Evolutionary conservation across 2,888 invertebrate species (phyloP).

Genomic region (Leistus spinibarbis): DNA sequence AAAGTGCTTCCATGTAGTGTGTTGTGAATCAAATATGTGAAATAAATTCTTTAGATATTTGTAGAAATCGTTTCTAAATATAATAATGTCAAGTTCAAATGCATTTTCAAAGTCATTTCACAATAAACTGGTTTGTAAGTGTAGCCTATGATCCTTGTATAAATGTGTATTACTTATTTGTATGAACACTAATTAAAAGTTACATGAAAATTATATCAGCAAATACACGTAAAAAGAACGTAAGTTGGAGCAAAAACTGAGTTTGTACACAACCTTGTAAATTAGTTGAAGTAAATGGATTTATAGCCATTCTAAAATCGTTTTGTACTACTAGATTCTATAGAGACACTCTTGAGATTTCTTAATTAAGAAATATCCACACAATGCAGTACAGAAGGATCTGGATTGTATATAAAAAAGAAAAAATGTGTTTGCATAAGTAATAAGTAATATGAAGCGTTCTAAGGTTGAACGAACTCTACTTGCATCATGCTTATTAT

Average conservation of each 20-base stretch:
- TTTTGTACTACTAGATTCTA: neutral
- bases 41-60: constrained; percentile 3
- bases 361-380: neutral
- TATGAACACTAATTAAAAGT: constrained; percentile 15
- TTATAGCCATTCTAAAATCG: neutral
- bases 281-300: neutral
- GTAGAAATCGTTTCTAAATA: constrained; percentile 17
- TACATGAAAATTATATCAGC: constrained; percentile 7
- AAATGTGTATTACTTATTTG: neutral
- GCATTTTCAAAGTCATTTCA: constrained; percentile 34
- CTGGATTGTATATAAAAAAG: too few species aligned
- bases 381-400: too few species aligned
- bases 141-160: constrained; percentile 7
- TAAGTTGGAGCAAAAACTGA: constrained; percentile 4
- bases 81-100: constrained; percentile 36
- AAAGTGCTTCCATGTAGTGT: neutral
- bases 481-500: too few species aligned
- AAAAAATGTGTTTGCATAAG: too few species aligned
- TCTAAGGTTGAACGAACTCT: too few species aligned
- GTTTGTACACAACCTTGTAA: constrained; percentile 17
- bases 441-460: too few species aligned
- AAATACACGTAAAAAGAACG: constrained; percentile 18
- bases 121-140: constrained; percentile 30
- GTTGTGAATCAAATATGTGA: neutral
- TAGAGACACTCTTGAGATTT: neutral